Base-by-base conservation (phyloP, 1,140 invertebrate species). In the Heterodera carotae region DNA sequence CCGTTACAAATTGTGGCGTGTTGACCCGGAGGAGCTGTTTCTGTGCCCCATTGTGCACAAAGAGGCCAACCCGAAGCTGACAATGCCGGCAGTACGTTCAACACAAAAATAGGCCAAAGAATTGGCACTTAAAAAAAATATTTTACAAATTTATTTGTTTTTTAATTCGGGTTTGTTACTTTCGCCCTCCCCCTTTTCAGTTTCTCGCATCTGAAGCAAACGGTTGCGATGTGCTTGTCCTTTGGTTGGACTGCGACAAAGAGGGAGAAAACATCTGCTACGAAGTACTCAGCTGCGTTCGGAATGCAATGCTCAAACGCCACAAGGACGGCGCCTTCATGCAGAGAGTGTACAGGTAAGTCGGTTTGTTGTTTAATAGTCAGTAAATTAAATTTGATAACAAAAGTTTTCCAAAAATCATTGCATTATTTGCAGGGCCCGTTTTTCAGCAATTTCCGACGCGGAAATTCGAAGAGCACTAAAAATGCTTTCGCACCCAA, bases 191-290 rank as follows among this genome's bases (percentile, higher is more conserved):
- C 18, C 5, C n/a, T n/a, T 39, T 86, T 77, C 27, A 86, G 76
- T 84, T 76, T 68, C 83, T 86, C 1, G 81, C 82, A 22, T 79
- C 80, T 0, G 87, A 90, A 89, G 90, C 93, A 0, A 91, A 92
- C 76, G 92, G 93, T 60, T 93, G 92, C 84, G 94, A 96, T 87
- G 94, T 92, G 89, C 90, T 99, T 18, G 92, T 99, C 29, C 89
- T 99, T 8, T 99, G 97, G 97, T 90, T 99, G 1, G 97, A 99
- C 93, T 99, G 97, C 90, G 97, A 99, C 89, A 98, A 98, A 90
- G 97, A 99, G 90, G 97, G 97, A 67, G 96, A 98, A 91, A 99
- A 99, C 89, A 99, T 99, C 85, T 99, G 97, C 39, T 79, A 86
- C 60, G 80, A 82, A 60, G 87, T 86, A 2, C 81, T 92, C 3